phyloP scores from a whole-genome alignment of 2,888 invertebrate species.

The Pocota personata region DNA sequence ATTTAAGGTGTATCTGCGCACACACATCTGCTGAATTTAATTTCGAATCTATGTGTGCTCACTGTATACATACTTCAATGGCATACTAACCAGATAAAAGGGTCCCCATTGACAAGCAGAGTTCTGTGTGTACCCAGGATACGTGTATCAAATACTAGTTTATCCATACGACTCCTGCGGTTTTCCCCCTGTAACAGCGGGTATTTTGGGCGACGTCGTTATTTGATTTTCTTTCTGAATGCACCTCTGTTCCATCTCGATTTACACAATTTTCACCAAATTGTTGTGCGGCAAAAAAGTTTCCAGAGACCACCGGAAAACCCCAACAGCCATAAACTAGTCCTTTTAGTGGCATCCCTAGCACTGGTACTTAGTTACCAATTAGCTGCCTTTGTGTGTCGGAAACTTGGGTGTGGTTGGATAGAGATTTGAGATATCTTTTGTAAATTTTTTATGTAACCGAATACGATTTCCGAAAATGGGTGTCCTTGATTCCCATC shows the following conservation, averaged over 20 bases:
- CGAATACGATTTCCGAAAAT: not conserved
- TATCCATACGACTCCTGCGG: slow-evolving; percentile 18
- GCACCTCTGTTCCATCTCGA: slow-evolving; percentile 11
- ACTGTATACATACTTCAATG: not conserved
- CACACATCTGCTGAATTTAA: slow-evolving; percentile 11
- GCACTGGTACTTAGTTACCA: slow-evolving; percentile 29
- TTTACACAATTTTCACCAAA: no score
- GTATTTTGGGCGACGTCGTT: not conserved
- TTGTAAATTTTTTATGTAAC: not conserved
- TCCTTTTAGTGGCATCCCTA: not conserved
- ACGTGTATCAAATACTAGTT: slow-evolving; percentile 57
- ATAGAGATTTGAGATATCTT: not conserved
- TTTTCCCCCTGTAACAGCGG: not conserved
- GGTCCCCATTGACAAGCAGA: not conserved
- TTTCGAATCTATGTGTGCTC: not conserved
- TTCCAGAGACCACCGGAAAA: not conserved
- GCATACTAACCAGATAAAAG: slow-evolving; percentile 8
- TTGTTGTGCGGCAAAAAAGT: not conserved
- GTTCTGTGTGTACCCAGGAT: slow-evolving; percentile 1
- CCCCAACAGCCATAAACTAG: not conserved
- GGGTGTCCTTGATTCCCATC: not conserved
- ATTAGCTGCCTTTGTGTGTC: slow-evolving; percentile 12
- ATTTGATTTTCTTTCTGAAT: slow-evolving; percentile 30
- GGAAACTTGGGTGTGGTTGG: not conserved
- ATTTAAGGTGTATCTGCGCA: not conserved